Percentiles rank a stretch among this genome's conserved stretches.
phyloP scores from a whole-genome alignment of 92 coral and sea anemone species.

The Heteractis magnifica region DNA sequence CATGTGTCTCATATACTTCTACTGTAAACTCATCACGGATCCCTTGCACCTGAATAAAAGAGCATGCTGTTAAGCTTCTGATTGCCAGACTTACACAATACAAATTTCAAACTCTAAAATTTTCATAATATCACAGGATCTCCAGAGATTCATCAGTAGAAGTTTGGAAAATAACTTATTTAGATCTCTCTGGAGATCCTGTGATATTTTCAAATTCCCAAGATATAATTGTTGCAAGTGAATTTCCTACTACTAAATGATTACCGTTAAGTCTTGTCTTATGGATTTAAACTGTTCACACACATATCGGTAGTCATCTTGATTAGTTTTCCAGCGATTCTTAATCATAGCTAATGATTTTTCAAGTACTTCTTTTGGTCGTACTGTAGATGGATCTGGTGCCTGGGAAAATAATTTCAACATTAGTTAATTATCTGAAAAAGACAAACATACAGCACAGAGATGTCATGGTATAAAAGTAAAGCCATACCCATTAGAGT shows the following conservation, averaged over 20 bases:
- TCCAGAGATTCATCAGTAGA: too few species aligned
- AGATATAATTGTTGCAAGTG: not conserved
- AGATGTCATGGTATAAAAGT: too few species aligned
- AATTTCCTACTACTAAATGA: not conserved
- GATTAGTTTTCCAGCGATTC: constrained; percentile 81
- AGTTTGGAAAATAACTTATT: too few species aligned
- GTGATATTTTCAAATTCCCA: too few species aligned
- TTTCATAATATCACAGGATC: too few species aligned
- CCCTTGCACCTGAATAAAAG: constrained; percentile 85
- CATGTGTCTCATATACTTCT: constrained; percentile 94
- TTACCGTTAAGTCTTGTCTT: constrained; percentile 95
- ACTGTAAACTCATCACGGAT: constrained; percentile 93
- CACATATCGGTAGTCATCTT: constrained; percentile 80
- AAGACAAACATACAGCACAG: not conserved
- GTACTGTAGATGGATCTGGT: constrained; percentile 95
- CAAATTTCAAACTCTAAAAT: too few species aligned
- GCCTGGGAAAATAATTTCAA: constrained; percentile 43
- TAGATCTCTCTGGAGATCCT: too few species aligned
- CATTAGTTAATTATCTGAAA: not conserved
- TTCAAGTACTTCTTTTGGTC: constrained; percentile 77
- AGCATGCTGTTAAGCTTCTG: not conserved
- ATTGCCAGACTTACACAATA: not conserved
- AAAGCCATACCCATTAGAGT: too few species aligned
- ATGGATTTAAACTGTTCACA: constrained; percentile 97
- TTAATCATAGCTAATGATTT: constrained; percentile 85